These are phyloP conservation scores for Spheniscus humboldti DNA, from an alignment of 2,797 vertebrate genomes.

Conservation along the genomic window DNA sequence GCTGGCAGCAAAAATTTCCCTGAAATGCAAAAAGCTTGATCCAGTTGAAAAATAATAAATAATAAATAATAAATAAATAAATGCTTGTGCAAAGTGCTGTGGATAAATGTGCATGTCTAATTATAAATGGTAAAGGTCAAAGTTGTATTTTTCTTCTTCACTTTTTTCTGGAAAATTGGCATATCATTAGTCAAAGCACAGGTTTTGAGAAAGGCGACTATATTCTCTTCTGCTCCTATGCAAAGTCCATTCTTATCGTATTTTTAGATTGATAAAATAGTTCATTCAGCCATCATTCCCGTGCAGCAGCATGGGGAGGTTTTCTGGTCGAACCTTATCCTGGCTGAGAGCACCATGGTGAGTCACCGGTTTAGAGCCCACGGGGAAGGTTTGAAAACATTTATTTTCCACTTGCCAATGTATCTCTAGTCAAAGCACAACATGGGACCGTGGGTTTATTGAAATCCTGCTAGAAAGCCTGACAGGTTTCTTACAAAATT, in stretches of 20 bases:
- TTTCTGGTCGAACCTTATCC: not conserved
- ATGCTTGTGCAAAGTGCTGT: not conserved
- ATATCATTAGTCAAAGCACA: constrained; percentile 21
- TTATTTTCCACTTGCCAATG: not conserved
- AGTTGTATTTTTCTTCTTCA: constrained; percentile 34
- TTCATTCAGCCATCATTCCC: not conserved
- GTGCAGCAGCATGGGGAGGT: not conserved
- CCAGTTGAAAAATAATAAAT: not conserved
- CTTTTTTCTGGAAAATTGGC: not conserved
- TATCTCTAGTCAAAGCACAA: not conserved
- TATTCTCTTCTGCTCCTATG: not conserved
- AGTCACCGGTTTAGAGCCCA: not conserved
- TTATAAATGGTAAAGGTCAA: constrained; percentile 14
- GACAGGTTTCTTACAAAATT: not conserved
- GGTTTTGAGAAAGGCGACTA: not conserved
- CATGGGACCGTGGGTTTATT: not conserved
- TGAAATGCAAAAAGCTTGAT: not conserved
- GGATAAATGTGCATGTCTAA: not conserved
- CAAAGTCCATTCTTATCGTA: not conserved
- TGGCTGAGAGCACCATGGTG: not conserved
- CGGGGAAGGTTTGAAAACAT: not conserved
- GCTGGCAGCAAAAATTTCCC: constrained; percentile 25
- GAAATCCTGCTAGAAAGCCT: not conserved
- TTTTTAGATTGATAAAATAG: not conserved
- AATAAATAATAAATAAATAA: not conserved